Percentiles rank a stretch among this genome's conserved stretches.
These are phyloP conservation scores for Nothoprocta perdicaria DNA, from an alignment of 2,113 vertebrate species.

Conservation along the genomic window DNA sequence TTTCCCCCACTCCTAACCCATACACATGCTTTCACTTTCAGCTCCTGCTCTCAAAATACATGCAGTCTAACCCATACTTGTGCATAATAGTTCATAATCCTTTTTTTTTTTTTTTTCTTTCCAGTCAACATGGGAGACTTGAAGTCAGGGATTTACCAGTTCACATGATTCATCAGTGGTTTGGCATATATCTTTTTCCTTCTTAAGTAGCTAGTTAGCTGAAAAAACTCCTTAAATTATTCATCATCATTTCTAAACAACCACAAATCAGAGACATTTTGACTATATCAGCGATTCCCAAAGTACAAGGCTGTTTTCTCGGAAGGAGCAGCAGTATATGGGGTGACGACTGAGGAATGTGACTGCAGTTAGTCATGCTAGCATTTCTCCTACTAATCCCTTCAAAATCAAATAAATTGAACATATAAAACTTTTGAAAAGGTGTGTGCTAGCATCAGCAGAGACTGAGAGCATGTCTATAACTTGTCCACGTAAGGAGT, in stretches of 20 bases:
- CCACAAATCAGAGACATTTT: conserved; percentile 50
- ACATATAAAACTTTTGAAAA: conserved; percentile 67
- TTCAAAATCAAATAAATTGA: conserved; percentile 78
- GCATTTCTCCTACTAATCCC: conserved; percentile 58
- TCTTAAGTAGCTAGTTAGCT: conserved; percentile 56
- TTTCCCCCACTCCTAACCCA: neutral
- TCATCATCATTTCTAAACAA: conserved; percentile 26
- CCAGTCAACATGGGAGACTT: conserved; percentile 3
- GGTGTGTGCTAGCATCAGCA: conserved; percentile 40
- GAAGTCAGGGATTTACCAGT: conserved; percentile 27
- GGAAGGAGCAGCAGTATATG: conserved; percentile 15
- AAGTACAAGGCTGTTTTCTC: conserved; percentile 42
- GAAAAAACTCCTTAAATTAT: conserved; percentile 51
- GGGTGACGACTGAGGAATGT: conserved; percentile 32
- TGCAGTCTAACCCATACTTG: neutral
- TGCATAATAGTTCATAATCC: neutral
- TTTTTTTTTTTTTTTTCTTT: conserved; percentile 31
- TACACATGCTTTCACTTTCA: neutral
- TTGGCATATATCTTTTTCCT: conserved; percentile 36
- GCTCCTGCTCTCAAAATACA: neutral
- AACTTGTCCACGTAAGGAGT: conserved; percentile 29
- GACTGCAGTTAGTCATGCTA: conserved; percentile 30
- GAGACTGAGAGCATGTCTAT: conserved; percentile 19
- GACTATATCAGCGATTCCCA: conserved; percentile 14
- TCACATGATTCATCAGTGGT: conserved; percentile 52